These are phyloP conservation scores for Xylota segnis DNA, from an alignment of 2,888 invertebrate species.

Conservation along the genomic window DNA sequence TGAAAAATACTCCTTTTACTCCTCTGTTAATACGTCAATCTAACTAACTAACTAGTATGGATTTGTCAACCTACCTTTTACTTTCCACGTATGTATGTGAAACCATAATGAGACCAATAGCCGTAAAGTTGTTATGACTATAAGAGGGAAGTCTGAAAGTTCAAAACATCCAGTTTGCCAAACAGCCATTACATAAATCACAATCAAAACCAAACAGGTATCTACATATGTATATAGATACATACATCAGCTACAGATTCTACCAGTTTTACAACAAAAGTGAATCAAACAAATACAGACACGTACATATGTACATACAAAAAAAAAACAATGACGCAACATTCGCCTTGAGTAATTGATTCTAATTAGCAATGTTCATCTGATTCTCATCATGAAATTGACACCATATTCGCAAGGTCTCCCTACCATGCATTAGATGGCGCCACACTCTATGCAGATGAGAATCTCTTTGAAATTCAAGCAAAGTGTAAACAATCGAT, in stretches of 20 bases:
- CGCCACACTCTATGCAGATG: conserved; percentile 15
- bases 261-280: conserved; percentile 11
- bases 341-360: conserved; percentile 9
- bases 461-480: conserved; percentile 23
- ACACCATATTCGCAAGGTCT: conserved; percentile 48
- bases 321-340: conserved; percentile 20
- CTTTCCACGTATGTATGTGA: too few species aligned
- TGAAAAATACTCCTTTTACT: too few species aligned
- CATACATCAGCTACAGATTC: background rate
- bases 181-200: background rate
- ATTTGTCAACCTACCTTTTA: too few species aligned
- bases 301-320: background rate
- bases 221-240: background rate
- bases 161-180: background rate
- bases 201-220: background rate
- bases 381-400: conserved; percentile 41
- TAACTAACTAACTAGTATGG: too few species aligned
- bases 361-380: conserved; percentile 58
- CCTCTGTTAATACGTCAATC: too few species aligned
- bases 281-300: background rate
- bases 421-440: conserved; percentile 58
- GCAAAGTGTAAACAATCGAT: conserved; percentile 58
- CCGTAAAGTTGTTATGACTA: too few species aligned
- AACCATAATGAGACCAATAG: too few species aligned
- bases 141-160: background rate